phyloP scores from a whole-genome alignment of 2,113 vertebrate species.

The Arizona elegans region DNA sequence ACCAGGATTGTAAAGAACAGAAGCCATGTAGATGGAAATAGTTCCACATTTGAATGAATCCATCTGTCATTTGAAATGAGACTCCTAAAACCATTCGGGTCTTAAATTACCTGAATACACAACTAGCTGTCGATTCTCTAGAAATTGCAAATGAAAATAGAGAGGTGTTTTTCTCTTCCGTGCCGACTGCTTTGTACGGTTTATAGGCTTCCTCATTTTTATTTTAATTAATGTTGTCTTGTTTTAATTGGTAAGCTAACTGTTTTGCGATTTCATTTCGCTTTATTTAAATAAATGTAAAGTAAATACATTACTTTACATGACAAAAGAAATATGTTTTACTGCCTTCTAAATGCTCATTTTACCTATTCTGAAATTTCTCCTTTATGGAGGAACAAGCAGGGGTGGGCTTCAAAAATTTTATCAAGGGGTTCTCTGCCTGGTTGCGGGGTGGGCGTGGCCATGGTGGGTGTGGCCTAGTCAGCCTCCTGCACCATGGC shows the following conservation, averaged over 20 bases:
- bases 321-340: no score
- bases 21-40: not conserved
- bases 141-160: not conserved
- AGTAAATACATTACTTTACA: no score
- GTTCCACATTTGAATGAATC: not conserved
- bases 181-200: not conserved
- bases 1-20: not conserved
- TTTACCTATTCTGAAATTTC: not conserved
- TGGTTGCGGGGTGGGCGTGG: no score
- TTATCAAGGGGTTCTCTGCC: no score
- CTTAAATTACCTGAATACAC: not conserved
- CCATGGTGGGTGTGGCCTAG: no score
- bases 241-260: not conserved
- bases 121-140: not conserved
- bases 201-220: not conserved
- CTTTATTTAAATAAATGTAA: not conserved
- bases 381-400: not conserved
- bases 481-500: no score
- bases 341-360: not conserved
- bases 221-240: not conserved
- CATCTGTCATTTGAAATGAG: not conserved
- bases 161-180: not conserved
- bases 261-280: not conserved
- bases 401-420: no score
- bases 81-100: not conserved